These are phyloP conservation scores for Brachionus sp. DNA, from an alignment of 1,140 invertebrate genomes.

Conservation along the genomic window DNA sequence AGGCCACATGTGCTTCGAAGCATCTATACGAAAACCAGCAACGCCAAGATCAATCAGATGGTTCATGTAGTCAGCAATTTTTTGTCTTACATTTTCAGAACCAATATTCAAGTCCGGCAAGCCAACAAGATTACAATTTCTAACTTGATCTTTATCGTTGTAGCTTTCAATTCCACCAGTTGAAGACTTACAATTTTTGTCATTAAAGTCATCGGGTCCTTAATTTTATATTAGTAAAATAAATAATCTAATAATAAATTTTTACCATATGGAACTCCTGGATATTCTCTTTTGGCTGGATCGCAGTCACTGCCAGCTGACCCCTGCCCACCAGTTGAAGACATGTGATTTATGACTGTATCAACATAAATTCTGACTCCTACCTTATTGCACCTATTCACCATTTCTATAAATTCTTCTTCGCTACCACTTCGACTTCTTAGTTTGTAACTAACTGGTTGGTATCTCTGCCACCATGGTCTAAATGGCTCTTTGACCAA, in stretches of 20 bases:
- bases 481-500: conserved; percentile 52
- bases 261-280: conserved; percentile 61
- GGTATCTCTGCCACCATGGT: conserved; percentile 81
- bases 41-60: conserved; percentile 70
- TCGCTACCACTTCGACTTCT: conserved; percentile 72
- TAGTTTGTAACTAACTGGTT: conserved; percentile 78
- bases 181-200: conserved; percentile 51
- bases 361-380: conserved; percentile 81
- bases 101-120: conserved; percentile 71
- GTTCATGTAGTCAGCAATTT: conserved; percentile 70
- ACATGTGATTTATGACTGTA: conserved; percentile 82
- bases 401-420: conserved; percentile 70
- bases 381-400: conserved; percentile 68
- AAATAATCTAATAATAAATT: neutral
- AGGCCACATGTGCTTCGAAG: conserved; percentile 46
- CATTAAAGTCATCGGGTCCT: conserved; percentile 49
- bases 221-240: conserved; percentile 54
- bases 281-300: conserved; percentile 56
- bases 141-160: conserved; percentile 53
- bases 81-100: conserved; percentile 66
- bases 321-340: conserved; percentile 60
- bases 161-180: conserved; percentile 57
- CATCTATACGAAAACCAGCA: conserved; percentile 64
- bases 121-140: conserved; percentile 71
- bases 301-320: conserved; percentile 56